Percentiles rank a stretch among this genome's conserved stretches.
Evolutionary conservation across 2,797 vertebrate species (phyloP).

Genomic region (Enteromius argenteus): DNA sequence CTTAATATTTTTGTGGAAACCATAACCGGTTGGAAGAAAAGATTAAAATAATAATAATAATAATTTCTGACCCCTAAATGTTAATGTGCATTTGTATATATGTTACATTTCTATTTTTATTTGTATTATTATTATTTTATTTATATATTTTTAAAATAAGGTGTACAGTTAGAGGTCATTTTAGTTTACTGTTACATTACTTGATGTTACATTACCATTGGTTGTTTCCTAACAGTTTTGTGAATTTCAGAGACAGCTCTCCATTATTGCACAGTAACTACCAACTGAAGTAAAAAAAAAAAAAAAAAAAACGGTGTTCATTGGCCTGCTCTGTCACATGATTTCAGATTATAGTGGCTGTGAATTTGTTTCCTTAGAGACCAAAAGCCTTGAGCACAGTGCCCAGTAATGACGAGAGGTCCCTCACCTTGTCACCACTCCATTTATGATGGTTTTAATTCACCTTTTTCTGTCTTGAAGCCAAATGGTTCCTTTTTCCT

Average conservation of each 20-base stretch:
- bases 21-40: background rate
- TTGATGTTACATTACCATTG: background rate
- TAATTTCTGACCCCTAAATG: background rate
- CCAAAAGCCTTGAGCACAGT: conserved; percentile 70
- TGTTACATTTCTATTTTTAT: too few relatives aligned
- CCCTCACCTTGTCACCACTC: conserved; percentile 71
- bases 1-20: background rate
- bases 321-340: conserved; percentile 67
- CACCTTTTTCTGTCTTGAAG: conserved; percentile 73
- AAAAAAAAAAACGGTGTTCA: conserved; percentile 52
- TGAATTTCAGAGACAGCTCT: background rate
- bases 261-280: background rate
- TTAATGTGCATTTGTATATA: background rate
- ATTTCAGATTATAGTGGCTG: conserved; percentile 63
- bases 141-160: background rate
- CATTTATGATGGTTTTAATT: conserved; percentile 76
- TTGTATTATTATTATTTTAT: background rate
- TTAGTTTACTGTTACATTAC: background rate
- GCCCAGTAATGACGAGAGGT: conserved; percentile 74
- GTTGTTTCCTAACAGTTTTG: background rate
- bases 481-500: conserved; percentile 60
- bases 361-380: conserved; percentile 75
- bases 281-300: conserved; percentile 49
- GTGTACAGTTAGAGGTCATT: background rate
- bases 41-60: background rate